Base-by-base conservation (phyloP, 2,113 vertebrate genomes). In the Seriola aureovittata region DNA sequence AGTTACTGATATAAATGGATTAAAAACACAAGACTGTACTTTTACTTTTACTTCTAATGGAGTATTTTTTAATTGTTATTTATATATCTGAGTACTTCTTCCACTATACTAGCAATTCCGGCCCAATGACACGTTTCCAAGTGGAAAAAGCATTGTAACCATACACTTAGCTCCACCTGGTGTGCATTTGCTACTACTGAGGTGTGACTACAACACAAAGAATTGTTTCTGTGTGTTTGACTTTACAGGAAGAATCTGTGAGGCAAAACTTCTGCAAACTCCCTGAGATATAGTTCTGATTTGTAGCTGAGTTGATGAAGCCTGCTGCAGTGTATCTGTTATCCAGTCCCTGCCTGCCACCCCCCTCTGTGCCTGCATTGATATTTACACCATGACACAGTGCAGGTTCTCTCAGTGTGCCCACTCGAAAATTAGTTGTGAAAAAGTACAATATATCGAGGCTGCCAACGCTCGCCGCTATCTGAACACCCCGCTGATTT, bases 401-500 rank as follows among this genome's bases (percentile, higher is more conserved):
- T 34, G 38, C 73, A 81, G 89, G 76, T 74, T 86, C 78, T 88
- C 82, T 87, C 85, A 52, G 59, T 32, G 81, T 67, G 72, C 89
- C 85, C 78, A 82, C 88, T 85, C 63, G 7, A 88, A 86, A 85
- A 92, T 66, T 54, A 85, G 75, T 82, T 87, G 78, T 81, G 75
- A 91, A 75, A 88, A 85, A 86, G 78, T 79, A 67, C 79, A 88
- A 82, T 85, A 62, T 65, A 88, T 82, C 78, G 75, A 38, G 65
- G 66, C 64, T 80, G 71, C 55, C 79, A 71, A 63, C 69, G 60
- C 82, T 68, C 8, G 57, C 74, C 71, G 66, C 75, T 77, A 70
- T 81, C 75, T 46, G n/a, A 84, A 65, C 81, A 63, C 69, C 88
- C 79, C 2, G 81, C 92, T 90, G 88, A 68, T 85, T 91, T 87